Evolutionary conservation across 2,888 invertebrate genomes (phyloP).

Genomic region (Rotaria socialis): DNA sequence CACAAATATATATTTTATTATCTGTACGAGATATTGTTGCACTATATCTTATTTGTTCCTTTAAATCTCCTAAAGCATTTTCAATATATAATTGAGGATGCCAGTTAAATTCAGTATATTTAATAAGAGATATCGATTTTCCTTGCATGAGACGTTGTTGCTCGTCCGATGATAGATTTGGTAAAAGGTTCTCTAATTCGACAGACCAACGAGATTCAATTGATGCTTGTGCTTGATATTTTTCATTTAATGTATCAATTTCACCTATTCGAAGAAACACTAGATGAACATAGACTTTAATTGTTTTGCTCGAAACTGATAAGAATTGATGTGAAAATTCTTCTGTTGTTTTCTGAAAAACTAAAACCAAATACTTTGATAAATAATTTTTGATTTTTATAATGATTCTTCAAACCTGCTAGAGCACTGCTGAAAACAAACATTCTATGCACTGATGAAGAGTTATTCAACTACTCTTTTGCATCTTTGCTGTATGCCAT

Average conservation of each 20-base stretch:
- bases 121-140: background rate
- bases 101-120: constrained; percentile 36
- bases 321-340: background rate
- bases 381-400: background rate
- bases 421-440: too few species aligned
- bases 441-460: too few species aligned
- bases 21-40: background rate
- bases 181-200: background rate
- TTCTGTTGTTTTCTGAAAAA: background rate
- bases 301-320: background rate
- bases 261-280: constrained; percentile 31
- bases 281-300: background rate
- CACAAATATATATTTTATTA: background rate
- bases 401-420: too few species aligned
- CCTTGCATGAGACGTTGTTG: background rate
- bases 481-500: too few species aligned
- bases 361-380: background rate
- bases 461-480: too few species aligned
- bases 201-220: constrained; percentile 37
- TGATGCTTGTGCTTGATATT: constrained; percentile 40
- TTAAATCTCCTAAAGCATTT: constrained; percentile 36
- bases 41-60: constrained; percentile 1
- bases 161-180: background rate
- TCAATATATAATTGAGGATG: constrained; percentile 40
- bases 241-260: constrained; percentile 45